Evolutionary conservation across 2,888 invertebrate genomes (phyloP).

Genomic region (Allygus modestus): DNA sequence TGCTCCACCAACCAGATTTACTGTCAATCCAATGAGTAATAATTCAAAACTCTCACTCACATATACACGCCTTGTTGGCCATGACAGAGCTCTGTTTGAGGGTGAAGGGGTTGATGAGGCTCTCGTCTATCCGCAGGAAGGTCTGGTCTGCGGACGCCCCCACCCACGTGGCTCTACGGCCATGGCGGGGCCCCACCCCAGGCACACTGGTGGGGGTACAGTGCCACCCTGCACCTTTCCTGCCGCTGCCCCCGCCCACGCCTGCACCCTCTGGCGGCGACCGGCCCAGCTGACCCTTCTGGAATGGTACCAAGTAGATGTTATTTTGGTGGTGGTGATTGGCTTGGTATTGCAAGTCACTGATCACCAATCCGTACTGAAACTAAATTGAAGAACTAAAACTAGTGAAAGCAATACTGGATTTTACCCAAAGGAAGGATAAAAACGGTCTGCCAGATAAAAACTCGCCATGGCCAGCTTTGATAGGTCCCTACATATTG

Average conservation of each 20-base stretch:
- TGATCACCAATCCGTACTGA: no score
- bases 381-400: no score
- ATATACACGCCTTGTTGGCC: conserved; percentile 89
- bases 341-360: no score
- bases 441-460: no score
- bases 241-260: conserved; percentile 65
- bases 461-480: no score
- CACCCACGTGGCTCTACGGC: conserved; percentile 94
- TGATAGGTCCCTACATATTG: no score
- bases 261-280: conserved; percentile 34
- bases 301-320: no score
- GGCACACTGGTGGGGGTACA: conserved; percentile 87
- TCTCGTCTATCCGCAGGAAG: conserved; percentile 94
- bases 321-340: no score
- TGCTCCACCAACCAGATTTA: no score
- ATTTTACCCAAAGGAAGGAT: neutral
- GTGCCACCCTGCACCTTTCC: conserved; percentile 81
- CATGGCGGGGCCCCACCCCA: conserved; percentile 89
- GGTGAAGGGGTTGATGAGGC: conserved; percentile 93
- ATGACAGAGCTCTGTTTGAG: conserved; percentile 92
- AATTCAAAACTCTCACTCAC: conserved; percentile 76
- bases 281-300: conserved; percentile 78
- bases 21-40: no score
- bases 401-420: neutral
- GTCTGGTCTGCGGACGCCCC: conserved; percentile 98